A percentile compares a stretch with the other conserved stretches of the same genome.
Conservation (phyloP, 2,888 invertebrate species). For the Lampropteryx suffumata region DNA sequence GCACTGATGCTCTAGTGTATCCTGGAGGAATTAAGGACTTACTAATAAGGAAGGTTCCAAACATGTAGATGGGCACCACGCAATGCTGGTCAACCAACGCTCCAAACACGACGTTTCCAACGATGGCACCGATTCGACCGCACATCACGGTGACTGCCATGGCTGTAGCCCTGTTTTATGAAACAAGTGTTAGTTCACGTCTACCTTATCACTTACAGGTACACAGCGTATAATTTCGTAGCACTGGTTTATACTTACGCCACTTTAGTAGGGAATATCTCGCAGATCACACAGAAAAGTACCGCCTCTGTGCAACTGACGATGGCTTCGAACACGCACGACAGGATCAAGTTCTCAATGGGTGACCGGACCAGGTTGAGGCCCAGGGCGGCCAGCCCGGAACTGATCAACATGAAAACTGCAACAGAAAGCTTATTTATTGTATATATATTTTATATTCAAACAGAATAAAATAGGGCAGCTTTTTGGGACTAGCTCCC, state of each 20-base stretch:
- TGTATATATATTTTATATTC: too few species aligned
- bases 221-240: too few species aligned
- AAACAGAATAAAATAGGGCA: not conserved
- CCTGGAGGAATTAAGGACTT: conserved; percentile 41
- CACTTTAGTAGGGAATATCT: conserved; percentile 82
- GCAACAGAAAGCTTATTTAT: conserved; percentile 36
- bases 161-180: conserved; percentile 76
- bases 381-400: conserved; percentile 79
- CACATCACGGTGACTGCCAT: conserved; percentile 84
- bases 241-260: conserved; percentile 78
- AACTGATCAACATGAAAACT: conserved; percentile 82
- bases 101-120: conserved; percentile 83
- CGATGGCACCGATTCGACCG: conserved; percentile 83
- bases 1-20: too few species aligned
- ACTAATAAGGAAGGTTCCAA: conserved; percentile 82
- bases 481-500: too few species aligned
- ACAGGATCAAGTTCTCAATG: conserved; percentile 78
- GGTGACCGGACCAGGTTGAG: conserved; percentile 81
- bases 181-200: not conserved
- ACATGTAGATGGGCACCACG: conserved; percentile 82
- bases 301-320: conserved; percentile 84
- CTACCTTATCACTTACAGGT: too few species aligned
- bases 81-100: conserved; percentile 82
- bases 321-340: conserved; percentile 83
- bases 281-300: conserved; percentile 83